These are phyloP conservation scores for Tinea semifulvella DNA, from an alignment of 2,888 invertebrate genomes.

Conservation along the genomic window DNA sequence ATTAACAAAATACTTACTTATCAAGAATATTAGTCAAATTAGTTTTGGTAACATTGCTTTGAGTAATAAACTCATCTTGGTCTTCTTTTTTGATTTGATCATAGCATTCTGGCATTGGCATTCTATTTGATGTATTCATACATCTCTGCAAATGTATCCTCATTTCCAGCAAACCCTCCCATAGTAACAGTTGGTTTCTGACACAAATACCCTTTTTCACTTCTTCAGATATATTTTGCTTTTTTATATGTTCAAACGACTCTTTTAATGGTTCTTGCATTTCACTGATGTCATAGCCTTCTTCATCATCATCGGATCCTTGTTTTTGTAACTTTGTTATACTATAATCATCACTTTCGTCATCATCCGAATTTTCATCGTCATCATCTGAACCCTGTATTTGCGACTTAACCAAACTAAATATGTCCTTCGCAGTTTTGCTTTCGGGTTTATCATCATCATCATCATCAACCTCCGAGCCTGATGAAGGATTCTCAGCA, in stretches of 20 bases:
- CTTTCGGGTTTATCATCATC: conserved; percentile 15
- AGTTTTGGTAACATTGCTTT: conserved; percentile 56
- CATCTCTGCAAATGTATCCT: conserved; percentile 90
- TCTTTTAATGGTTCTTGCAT: conserved; percentile 53
- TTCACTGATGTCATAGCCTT: conserved; percentile 54
- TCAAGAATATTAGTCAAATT: conserved; percentile 70
- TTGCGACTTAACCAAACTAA: conserved; percentile 26
- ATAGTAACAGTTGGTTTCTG: conserved; percentile 75
- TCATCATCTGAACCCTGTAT: conserved; percentile 24
- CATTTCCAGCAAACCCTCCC: conserved; percentile 87
- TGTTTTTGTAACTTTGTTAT: too few species aligned
- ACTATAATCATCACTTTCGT: conserved; percentile 26
- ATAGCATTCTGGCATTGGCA: conserved; percentile 73
- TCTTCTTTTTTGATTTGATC: conserved; percentile 40
- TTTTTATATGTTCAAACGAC: conserved; percentile 67
- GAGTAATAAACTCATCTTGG: conserved; percentile 59
- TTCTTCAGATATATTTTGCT: conserved; percentile 62
- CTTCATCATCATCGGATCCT: conserved; percentile 35
- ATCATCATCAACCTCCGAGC: conserved; percentile 15
- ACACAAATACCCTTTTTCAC: conserved; percentile 74
- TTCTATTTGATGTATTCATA: conserved; percentile 76
- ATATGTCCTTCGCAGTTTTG: conserved; percentile 30
- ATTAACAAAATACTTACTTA: conserved; percentile 58
- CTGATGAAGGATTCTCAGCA: conserved; percentile 8
- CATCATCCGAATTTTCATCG: conserved; percentile 24